Evolutionary conservation across 1,140 invertebrate species (phyloP), one percentile per base, ranked within the genome.

Genomic region (Uloborus diversus): DNA sequence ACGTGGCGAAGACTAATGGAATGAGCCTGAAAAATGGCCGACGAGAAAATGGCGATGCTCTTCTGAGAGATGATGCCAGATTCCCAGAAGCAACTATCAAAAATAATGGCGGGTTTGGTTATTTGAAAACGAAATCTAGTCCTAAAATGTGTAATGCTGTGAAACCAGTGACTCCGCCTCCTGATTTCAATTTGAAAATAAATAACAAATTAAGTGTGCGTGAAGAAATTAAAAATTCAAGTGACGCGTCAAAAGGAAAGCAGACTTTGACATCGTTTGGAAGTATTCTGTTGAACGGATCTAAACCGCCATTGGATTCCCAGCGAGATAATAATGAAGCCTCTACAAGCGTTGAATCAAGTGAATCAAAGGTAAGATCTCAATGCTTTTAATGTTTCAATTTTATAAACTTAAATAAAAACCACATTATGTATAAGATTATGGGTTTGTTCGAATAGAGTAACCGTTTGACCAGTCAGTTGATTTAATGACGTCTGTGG

Each of bases 141-240:
- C 70, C 70, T n/a, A 73, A 73, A 23, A 47, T 73, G 11, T 53
- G 70, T 13, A 73, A 73, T 23, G 30, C 30, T 20, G 70, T 73
- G 32, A 73, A 47, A 20, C 57, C 70, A 0, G 27, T 47, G 2
- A 42, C 35, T 7, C 33, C 53, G 17, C 70, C 70, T 7, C 35
- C 25, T 0, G 59, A 23, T 13, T 30, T 35, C 35, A n/a, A 62
- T 17, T 23, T 30, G 30, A 62, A 61, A 61, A 47, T 42, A n/a
- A 42, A 61, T 47, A 70, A 23, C 57, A 14, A 28, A 49, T n/a
- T 47, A 2, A 17, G 37, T 42, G 37, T 5, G 3, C 25, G 1
- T 27, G 27, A 25, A 17, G 42, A 13, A 68, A 28, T 30, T 5
- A 9, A n/a, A 68, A n/a, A 17, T 32, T 51, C 4, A 27, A 68